phyloP scores from a whole-genome alignment of 2,113 vertebrate species.

The Nibea coibor region DNA sequence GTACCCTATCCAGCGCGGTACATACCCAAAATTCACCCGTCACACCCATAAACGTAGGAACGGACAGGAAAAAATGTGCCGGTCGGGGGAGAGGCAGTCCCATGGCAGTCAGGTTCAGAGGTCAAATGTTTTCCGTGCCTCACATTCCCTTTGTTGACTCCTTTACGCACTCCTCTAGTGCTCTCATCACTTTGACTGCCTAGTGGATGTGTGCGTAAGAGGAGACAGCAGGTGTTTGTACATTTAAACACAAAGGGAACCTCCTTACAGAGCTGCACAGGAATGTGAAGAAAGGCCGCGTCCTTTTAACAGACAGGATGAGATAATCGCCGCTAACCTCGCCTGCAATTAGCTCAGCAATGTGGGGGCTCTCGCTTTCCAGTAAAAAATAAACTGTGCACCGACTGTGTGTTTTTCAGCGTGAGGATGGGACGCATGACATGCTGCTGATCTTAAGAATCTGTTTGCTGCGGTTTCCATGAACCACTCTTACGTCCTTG shows the following conservation, averaged over 20 bases:
- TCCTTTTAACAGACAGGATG: not conserved
- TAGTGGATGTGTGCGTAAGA: slow-evolving; percentile 4
- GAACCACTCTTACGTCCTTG: slow-evolving; percentile 15
- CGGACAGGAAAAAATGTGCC: not conserved
- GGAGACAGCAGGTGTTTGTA: not conserved
- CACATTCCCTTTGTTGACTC: slow-evolving; percentile 73
- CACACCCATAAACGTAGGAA: not conserved
- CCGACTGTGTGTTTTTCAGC: not conserved
- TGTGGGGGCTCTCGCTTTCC: not conserved
- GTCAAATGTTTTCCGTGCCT: slow-evolving; percentile 62
- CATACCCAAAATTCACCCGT: not conserved
- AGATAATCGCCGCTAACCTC: not conserved
- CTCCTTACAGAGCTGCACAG: slow-evolving; percentile 7
- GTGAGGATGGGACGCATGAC: not conserved
- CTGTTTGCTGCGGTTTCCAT: slow-evolving; percentile 41
- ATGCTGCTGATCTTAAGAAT: slow-evolving; percentile 2
- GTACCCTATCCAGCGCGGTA: not conserved
- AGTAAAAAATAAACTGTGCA: not conserved
- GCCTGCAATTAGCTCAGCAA: not conserved
- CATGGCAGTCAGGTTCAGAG: slow-evolving; percentile 46
- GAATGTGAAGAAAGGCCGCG: slow-evolving; percentile 21
- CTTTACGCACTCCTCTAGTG: slow-evolving; percentile 24
- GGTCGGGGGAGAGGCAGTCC: not conserved
- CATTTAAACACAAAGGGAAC: not conserved
- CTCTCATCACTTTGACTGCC: not conserved